Evolutionary conservation across 2,888 invertebrate species (phyloP).

Genomic region (Tetranychus truncatus): DNA sequence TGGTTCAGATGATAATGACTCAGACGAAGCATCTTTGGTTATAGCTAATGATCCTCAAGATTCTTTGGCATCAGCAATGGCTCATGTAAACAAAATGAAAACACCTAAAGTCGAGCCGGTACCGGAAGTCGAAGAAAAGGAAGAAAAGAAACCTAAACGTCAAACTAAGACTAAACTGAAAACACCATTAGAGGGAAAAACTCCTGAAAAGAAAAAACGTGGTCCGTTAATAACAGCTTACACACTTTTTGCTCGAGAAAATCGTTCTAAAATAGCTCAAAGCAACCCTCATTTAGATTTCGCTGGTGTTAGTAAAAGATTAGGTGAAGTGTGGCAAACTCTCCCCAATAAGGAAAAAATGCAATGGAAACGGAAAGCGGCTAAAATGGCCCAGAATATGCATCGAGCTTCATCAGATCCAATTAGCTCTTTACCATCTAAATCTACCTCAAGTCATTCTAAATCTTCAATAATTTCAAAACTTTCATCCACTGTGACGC

Average conservation of each 20-base stretch:
- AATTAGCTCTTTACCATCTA: background rate
- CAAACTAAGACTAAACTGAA: slow-evolving; percentile 9
- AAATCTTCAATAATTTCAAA: background rate
- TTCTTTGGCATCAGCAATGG: slow-evolving; percentile 10
- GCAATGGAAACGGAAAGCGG: slow-evolving; percentile 61
- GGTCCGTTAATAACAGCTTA: slow-evolving; percentile 60
- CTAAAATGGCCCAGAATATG: slow-evolving; percentile 40
- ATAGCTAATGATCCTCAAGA: slow-evolving; percentile 13
- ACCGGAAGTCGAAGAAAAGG: background rate
- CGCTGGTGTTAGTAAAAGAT: slow-evolving; percentile 56
- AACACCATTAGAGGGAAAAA: background rate
- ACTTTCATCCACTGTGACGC: background rate
- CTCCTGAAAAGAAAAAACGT: slow-evolving; percentile 15
- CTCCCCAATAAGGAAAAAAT: slow-evolving; percentile 37
- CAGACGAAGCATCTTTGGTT: slow-evolving; percentile 14
- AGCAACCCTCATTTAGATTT: slow-evolving; percentile 41
- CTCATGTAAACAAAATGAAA: slow-evolving; percentile 6
- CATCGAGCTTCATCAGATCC: background rate
- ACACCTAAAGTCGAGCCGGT: background rate
- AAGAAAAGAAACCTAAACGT: background rate
- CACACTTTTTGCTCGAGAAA: slow-evolving; percentile 73
- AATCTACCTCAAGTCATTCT: slow-evolving; percentile 4
- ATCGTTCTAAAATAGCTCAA: slow-evolving; percentile 45
- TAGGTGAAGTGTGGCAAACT: slow-evolving; percentile 74
- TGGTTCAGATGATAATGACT: slow-evolving; percentile 12